Percentiles rank a stretch among this genome's conserved stretches.
These are phyloP conservation scores for Struthio camelus DNA, from an alignment of 2,113 vertebrate species.

Conservation along the genomic window DNA sequence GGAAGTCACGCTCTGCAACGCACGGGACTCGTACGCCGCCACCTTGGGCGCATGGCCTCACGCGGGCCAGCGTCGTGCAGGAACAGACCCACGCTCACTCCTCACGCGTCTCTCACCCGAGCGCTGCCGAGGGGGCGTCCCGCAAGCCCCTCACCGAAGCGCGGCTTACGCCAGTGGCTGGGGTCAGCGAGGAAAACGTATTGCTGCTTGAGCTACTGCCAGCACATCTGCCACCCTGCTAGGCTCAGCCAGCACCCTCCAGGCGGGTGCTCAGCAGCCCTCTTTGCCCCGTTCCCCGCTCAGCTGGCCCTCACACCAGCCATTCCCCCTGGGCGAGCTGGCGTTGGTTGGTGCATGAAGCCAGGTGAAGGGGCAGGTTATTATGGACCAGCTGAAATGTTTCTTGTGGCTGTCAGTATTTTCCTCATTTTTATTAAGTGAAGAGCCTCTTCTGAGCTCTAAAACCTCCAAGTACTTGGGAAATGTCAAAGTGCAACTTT, in stretches of 20 bases:
- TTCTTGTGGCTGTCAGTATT: background rate
- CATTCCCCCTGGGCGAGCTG: rapidly evolving
- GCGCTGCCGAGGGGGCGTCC: no score
- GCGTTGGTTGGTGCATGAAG: rapidly evolving
- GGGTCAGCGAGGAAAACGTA: no score
- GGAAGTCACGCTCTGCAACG: background rate
- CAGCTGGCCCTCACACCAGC: rapidly evolving
- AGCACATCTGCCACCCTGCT: no score
- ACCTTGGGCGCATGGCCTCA: rapidly evolving
- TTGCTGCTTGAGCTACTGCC: no score
- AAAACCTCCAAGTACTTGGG: background rate
- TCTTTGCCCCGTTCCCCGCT: background rate
- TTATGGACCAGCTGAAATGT: background rate
- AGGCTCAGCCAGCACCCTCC: background rate
- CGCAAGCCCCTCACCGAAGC: rapidly evolving
- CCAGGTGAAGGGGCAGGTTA: background rate
- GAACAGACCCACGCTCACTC: no score
- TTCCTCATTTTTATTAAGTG: background rate
- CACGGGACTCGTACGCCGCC: rapidly evolving
- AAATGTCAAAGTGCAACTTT: background rate
- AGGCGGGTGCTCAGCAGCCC: background rate
- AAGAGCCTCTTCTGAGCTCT: background rate
- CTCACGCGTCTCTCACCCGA: no score
- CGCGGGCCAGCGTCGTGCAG: rapidly evolving
- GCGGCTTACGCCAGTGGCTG: no score